Conservation (phyloP, 2,113 vertebrate genomes). For the Elachura formosa region DNA sequence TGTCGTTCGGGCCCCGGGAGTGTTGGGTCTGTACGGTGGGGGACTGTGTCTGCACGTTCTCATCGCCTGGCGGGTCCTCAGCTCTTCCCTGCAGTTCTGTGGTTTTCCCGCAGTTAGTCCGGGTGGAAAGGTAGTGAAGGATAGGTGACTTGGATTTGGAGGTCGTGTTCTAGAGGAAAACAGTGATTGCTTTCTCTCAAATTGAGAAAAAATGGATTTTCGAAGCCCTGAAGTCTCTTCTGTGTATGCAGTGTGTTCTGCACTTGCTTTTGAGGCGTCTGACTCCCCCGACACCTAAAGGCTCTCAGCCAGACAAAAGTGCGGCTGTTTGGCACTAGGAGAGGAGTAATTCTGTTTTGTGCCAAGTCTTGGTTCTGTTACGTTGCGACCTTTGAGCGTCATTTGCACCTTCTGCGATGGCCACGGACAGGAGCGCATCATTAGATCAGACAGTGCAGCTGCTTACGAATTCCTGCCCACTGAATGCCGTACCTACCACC, state of each 20-base stretch:
- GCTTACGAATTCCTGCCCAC: background rate
- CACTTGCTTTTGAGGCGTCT: background rate
- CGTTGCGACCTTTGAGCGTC: background rate
- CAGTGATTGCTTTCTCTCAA: background rate
- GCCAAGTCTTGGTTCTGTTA: background rate
- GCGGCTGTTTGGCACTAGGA: background rate
- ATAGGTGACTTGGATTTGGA: background rate
- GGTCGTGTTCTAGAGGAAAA: background rate
- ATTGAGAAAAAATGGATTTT: background rate
- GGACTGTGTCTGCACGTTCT: background rate
- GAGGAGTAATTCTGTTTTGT: background rate
- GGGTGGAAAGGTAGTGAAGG: too few relatives aligned
- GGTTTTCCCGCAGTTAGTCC: background rate
- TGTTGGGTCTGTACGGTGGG: background rate
- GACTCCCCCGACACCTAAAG: background rate
- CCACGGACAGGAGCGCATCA: accelerated
- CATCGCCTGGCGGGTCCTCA: too few relatives aligned
- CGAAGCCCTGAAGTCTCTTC: background rate
- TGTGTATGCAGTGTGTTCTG: background rate
- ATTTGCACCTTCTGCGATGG: background rate
- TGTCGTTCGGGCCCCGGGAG: background rate
- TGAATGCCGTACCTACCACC: background rate
- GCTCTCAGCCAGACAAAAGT: background rate
- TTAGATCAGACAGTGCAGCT: background rate
- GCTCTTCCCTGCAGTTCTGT: background rate